These are phyloP conservation scores for Cynopterus brachyotis DNA, from an alignment of 2,113 vertebrate genomes.

Conservation along the genomic window DNA sequence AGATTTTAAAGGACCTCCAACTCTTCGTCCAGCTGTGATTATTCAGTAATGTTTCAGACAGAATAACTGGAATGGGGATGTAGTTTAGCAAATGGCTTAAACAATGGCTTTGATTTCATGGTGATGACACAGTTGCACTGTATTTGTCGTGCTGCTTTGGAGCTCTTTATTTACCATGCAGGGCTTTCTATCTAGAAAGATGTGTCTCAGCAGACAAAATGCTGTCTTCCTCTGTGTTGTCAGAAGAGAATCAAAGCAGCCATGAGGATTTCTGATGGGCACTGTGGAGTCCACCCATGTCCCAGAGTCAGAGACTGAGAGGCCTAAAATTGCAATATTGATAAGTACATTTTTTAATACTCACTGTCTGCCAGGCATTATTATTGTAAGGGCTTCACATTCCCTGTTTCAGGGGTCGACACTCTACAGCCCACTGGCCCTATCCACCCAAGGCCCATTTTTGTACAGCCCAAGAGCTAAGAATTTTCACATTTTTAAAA, in stretches of 20 bases:
- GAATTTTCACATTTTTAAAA: neutral
- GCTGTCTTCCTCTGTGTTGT: neutral
- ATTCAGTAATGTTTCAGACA: slow-evolving; percentile 19
- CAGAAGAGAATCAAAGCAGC: neutral
- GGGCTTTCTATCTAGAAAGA: slow-evolving; percentile 38
- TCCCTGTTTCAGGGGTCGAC: neutral
- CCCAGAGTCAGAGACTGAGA: neutral
- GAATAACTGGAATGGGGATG: slow-evolving; percentile 61
- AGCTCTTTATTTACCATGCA: neutral
- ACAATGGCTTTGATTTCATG: slow-evolving; percentile 80
- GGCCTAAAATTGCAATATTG: neutral
- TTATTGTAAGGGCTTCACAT: neutral
- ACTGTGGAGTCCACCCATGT: neutral
- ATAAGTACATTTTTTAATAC: neutral
- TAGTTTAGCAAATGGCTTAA: slow-evolving; percentile 79
- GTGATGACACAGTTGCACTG: slow-evolving; percentile 55
- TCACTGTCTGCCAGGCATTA: neutral
- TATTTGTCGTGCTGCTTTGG: neutral
- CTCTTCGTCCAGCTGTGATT: neutral
- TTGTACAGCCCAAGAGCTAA: neutral
- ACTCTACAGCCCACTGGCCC: neutral
- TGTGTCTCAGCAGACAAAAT: neutral
- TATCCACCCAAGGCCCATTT: neutral
- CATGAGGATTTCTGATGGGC: neutral
- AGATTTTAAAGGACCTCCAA: slow-evolving; percentile 21